These are phyloP conservation scores for Capreolus pygargus DNA, from an alignment of 2,113 vertebrate genomes.

Conservation along the genomic window DNA sequence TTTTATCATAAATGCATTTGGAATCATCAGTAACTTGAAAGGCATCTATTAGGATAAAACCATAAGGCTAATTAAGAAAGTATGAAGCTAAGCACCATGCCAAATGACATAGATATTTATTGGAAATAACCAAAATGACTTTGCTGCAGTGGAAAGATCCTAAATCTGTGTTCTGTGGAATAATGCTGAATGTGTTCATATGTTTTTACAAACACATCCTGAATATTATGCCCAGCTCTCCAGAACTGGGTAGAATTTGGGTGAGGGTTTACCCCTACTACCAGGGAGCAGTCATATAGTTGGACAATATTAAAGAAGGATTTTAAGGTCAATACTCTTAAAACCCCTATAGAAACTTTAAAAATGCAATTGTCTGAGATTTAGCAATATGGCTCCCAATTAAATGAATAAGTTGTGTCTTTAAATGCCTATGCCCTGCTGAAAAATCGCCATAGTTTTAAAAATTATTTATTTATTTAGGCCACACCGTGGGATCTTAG, in stretches of 20 bases:
- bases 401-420: conserved; percentile 43
- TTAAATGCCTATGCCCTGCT: conserved; percentile 29
- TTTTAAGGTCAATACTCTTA: conserved; percentile 41
- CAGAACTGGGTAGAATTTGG: neutral
- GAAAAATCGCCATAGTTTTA: conserved; percentile 25
- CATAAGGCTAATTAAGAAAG: conserved; percentile 66
- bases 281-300: neutral
- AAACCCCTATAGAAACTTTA: conserved; percentile 34
- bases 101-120: conserved; percentile 64
- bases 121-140: conserved; percentile 45
- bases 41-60: conserved; percentile 50
- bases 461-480: neutral
- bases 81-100: conserved; percentile 6
- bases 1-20: conserved; percentile 23
- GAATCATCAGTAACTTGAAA: conserved; percentile 49
- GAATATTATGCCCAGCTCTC: neutral
- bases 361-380: conserved; percentile 21
- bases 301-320: neutral
- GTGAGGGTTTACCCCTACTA: neutral
- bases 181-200: neutral
- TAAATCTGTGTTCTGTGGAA: neutral
- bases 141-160: neutral
- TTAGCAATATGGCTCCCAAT: conserved; percentile 20
- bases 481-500: neutral
- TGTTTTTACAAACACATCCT: neutral